Evolutionary conservation across 2,888 invertebrate genomes (phyloP).

Genomic region (Ophion obscuratus): DNA sequence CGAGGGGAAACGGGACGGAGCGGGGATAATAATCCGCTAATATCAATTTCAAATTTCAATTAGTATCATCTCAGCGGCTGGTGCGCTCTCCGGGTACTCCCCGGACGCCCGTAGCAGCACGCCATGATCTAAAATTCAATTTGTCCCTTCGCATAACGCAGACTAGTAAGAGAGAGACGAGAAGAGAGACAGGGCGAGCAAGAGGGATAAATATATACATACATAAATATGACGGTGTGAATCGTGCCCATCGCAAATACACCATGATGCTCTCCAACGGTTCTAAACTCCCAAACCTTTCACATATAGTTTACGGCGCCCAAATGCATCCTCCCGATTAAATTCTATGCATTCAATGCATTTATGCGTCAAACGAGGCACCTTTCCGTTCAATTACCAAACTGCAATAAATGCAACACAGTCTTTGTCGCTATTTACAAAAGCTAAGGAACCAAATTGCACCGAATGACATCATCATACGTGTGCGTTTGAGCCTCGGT

Average conservation of each 20-base stretch:
- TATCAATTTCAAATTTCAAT: slow-evolving; percentile 85
- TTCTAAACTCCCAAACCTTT: slow-evolving; percentile 48
- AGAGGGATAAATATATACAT: neutral
- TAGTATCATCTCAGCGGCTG: slow-evolving; percentile 83
- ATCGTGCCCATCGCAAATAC: slow-evolving; percentile 51
- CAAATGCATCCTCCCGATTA: slow-evolving; percentile 26
- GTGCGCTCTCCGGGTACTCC: slow-evolving; percentile 70
- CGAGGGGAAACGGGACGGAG: slow-evolving; percentile 52
- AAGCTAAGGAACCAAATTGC: neutral
- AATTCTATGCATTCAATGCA: neutral
- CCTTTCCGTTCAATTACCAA: neutral
- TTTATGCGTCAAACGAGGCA: neutral
- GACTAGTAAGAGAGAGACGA: slow-evolving; percentile 59
- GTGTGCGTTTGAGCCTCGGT: slow-evolving; percentile 36
- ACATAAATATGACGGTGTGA: slow-evolving; percentile 36
- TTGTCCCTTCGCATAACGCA: slow-evolving; percentile 80
- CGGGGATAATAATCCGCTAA: slow-evolving; percentile 83
- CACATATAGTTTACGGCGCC: slow-evolving; percentile 16
- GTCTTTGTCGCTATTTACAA: neutral
- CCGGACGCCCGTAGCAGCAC: slow-evolving; percentile 80
- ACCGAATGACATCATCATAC: neutral
- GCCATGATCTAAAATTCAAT: slow-evolving; percentile 84
- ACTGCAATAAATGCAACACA: neutral
- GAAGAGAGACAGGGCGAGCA: neutral
- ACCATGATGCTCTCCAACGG: slow-evolving; percentile 7